These are phyloP conservation scores for Epinotia bilunana DNA, from an alignment of 2,888 invertebrate species.

Conservation along the genomic window DNA sequence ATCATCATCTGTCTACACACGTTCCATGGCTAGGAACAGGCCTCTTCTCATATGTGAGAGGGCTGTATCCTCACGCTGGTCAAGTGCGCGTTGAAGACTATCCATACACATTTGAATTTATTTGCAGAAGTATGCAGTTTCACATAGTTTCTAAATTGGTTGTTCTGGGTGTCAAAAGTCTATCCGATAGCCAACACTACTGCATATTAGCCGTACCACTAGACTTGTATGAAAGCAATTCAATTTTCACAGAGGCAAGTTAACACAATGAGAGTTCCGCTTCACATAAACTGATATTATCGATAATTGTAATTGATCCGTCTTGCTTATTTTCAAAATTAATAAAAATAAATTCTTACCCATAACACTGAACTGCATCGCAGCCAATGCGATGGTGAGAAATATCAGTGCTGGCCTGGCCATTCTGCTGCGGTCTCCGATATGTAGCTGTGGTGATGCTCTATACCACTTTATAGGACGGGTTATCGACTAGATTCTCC, in stretches of 20 bases:
- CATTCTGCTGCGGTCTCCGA: constrained; percentile 47
- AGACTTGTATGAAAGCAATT: neutral
- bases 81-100: too few species aligned
- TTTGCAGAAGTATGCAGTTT: neutral
- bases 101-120: neutral
- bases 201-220: neutral
- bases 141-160: neutral
- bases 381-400: constrained; percentile 32
- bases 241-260: neutral
- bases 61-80: too few species aligned
- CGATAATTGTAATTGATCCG: constrained; percentile 7
- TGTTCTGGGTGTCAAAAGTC: neutral
- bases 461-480: constrained; percentile 50
- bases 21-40: too few species aligned
- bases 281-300: neutral
- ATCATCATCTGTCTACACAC: too few species aligned
- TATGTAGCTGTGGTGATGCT: constrained; percentile 35
- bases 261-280: neutral
- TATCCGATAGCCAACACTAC: neutral
- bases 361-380: constrained; percentile 32
- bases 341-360: constrained; percentile 21
- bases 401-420: constrained; percentile 45
- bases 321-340: constrained; percentile 11
- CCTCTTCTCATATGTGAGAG: too few species aligned
- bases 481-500: constrained; percentile 51